phyloP scores from a whole-genome alignment of 1,140 invertebrate species.

The Megathymus violae region DNA sequence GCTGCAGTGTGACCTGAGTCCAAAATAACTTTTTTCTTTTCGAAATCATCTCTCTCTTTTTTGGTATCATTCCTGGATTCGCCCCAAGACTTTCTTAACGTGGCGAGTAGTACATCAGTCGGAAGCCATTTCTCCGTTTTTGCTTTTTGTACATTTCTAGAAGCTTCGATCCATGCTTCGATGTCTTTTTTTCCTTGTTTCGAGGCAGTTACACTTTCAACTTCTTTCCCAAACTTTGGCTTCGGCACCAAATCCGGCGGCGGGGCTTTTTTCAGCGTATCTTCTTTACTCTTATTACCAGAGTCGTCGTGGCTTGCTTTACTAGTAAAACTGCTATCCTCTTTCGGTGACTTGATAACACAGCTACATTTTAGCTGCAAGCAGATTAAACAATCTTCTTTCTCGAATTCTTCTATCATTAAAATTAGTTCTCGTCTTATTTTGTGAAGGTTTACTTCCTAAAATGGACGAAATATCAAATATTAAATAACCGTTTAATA shows the following conservation, averaged over 20 bases:
- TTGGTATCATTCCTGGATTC: neutral
- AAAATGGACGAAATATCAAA: conserved; percentile 27
- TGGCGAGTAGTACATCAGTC: conserved; percentile 1
- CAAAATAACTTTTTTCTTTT: neutral
- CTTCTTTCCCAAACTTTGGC: conserved; percentile 17
- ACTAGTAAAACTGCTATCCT: neutral
- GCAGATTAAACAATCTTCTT: conserved; percentile 39
- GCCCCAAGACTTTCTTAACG: conserved; percentile 10
- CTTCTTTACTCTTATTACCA: neutral
- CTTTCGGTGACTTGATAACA: neutral
- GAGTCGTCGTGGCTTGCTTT: conserved; percentile 3
- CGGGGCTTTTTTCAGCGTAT: conserved; percentile 9
- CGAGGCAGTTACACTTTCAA: neutral
- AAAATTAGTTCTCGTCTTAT: conserved; percentile 41
- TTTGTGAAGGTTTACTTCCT: conserved; percentile 51
- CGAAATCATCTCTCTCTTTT: neutral
- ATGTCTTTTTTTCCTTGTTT: conserved; percentile 26
- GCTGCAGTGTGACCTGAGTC: conserved; percentile 1
- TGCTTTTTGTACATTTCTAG: conserved; percentile 9
- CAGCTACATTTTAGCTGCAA: conserved; percentile 40
- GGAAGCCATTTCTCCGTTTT: neutral
- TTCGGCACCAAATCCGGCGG: conserved; percentile 28
- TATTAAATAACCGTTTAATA: too few species aligned
- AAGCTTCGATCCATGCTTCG: conserved; percentile 38
- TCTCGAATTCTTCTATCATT: conserved; percentile 43